Conservation (phyloP, 1,140 invertebrate genomes). For the Aleiodes sp. region DNA sequence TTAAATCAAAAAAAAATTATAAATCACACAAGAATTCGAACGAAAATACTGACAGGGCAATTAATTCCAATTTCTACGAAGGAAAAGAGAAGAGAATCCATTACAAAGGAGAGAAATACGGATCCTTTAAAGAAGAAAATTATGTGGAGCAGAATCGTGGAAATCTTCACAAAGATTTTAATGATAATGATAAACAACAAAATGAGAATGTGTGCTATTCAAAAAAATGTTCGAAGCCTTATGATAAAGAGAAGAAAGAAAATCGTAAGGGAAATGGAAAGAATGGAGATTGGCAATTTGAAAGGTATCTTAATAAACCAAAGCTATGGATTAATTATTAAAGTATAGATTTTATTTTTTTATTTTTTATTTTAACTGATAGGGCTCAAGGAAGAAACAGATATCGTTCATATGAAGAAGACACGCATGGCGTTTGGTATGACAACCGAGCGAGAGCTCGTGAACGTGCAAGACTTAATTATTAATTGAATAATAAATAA, state of each 20-base stretch:
- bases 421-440: neutral
- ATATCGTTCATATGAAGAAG: neutral
- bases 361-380: slow-evolving; percentile 3
- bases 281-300: slow-evolving; percentile 28
- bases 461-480: slow-evolving; percentile 9
- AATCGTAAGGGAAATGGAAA: neutral
- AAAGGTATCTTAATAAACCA: slow-evolving; percentile 22
- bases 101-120: too few relatives aligned
- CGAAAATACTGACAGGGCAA: too few relatives aligned
- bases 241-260: slow-evolving; percentile 18
- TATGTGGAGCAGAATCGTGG: neutral
- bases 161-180: neutral
- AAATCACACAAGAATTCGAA: too few relatives aligned
- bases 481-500: neutral
- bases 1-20: neutral
- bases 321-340: neutral
- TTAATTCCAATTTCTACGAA: too few relatives aligned
- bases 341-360: neutral
- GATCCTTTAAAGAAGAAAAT: neutral
- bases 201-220: slow-evolving; percentile 3
- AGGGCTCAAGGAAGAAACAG: neutral
- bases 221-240: slow-evolving; percentile 7
- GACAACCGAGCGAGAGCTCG: slow-evolving; percentile 13
- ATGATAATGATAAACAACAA: slow-evolving; percentile 6
- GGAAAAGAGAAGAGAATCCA: too few relatives aligned